Evolutionary conservation across 2,113 vertebrate species (phyloP).

Genomic region (Microcebus jonahi): DNA sequence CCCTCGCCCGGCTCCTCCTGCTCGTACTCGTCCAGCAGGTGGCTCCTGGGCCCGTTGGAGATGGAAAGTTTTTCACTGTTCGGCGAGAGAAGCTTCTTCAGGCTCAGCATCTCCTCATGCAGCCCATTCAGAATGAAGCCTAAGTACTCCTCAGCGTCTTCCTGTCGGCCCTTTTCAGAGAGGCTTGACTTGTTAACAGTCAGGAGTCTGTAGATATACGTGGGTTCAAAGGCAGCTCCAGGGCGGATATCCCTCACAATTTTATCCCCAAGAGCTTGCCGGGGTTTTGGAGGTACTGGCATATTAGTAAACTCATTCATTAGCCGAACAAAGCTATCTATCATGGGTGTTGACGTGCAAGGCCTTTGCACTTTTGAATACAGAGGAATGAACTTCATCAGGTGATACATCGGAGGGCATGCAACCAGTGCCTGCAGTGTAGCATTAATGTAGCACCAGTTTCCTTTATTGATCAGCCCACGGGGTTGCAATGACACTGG

Average conservation of each 20-base stretch:
- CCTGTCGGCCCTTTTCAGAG: conserved; percentile 97
- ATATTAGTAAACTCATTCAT: conserved; percentile 99
- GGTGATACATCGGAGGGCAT: conserved; percentile 99
- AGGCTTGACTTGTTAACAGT: conserved; percentile 98
- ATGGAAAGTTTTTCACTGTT: conserved; percentile 89
- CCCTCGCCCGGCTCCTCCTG: conserved; percentile 91
- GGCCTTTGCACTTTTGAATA: conserved; percentile 93
- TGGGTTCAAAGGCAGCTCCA: conserved; percentile 95
- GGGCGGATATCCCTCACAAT: conserved; percentile 94
- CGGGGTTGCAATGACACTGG: conserved; percentile 99
- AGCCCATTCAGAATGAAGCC: conserved; percentile 98
- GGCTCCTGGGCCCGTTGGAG: conserved; percentile 93
- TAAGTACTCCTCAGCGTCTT: conserved; percentile 98
- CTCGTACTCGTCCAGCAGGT: conserved; percentile 85
- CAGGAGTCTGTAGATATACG: conserved; percentile 96
- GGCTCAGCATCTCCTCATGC: conserved; percentile 97
- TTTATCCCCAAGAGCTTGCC: conserved; percentile 96
- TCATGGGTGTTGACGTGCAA: conserved; percentile 97
- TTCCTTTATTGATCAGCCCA: conserved; percentile 99
- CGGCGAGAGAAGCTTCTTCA: conserved; percentile 96
- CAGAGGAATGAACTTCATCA: conserved; percentile 98
- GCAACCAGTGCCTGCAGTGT: conserved; percentile 98
- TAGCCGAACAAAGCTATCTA: conserved; percentile 97
- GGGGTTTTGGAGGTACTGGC: conserved; percentile 96
- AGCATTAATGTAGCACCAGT: conserved; percentile 99